Conservation (phyloP, 2,888 invertebrate species). For the Patella pellucida region DNA sequence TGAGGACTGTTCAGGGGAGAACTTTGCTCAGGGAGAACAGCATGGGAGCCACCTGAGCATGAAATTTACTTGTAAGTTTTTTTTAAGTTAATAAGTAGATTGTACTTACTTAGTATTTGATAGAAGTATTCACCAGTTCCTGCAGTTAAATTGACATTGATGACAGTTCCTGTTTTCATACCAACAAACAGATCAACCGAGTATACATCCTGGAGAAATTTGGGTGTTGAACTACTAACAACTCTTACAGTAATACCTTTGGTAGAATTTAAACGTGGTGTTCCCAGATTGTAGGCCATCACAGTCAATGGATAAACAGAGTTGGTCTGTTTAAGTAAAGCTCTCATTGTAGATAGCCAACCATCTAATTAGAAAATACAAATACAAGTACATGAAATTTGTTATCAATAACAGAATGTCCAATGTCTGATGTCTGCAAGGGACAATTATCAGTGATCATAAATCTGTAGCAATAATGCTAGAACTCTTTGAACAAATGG, state of each 20-base stretch:
- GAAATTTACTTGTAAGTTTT: no score
- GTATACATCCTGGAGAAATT: conserved; percentile 56
- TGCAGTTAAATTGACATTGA: conserved; percentile 54
- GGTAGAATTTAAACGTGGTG: conserved; percentile 21
- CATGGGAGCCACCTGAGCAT: no score
- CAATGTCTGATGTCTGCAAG: no score
- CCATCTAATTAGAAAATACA: not conserved
- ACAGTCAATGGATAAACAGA: conserved; percentile 34
- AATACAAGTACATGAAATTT: no score
- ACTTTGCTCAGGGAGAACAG: no score
- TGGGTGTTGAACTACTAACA: conserved; percentile 57
- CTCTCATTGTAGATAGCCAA: not conserved
- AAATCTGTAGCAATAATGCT: no score
- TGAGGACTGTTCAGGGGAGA: no score
- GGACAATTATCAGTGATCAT: no score
- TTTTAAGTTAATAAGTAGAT: not conserved
- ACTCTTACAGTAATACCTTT: conserved; percentile 56
- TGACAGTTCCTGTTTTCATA: conserved; percentile 46
- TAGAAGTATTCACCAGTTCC: conserved; percentile 59
- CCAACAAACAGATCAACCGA: conserved; percentile 55
- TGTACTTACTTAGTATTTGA: conserved; percentile 47
- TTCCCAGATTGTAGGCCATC: conserved; percentile 37
- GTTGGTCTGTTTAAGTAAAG: not conserved
- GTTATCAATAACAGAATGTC: no score
- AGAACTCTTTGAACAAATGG: no score